Evolutionary conservation across 2,888 invertebrate genomes (phyloP).

Genomic region (Zhuqinia jingwanae): DNA sequence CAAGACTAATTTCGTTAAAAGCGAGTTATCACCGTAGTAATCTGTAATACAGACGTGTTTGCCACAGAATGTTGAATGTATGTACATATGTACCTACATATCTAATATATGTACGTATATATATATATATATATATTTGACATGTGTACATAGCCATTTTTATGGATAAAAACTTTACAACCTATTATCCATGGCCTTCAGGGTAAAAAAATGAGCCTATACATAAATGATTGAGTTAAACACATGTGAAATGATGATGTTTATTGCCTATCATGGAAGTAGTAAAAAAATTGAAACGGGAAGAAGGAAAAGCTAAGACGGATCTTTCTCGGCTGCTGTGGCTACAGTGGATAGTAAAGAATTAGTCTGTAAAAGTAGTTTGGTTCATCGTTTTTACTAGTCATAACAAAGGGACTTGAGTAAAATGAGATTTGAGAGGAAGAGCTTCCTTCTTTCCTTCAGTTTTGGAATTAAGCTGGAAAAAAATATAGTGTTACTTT

Average conservation of each 20-base stretch:
- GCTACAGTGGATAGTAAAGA: conserved; percentile 16
- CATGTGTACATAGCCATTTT: not conserved
- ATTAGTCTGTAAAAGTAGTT: not conserved
- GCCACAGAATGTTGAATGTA: not conserved
- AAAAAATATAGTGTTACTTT: too few species aligned
- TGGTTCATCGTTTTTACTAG: conserved; percentile 38
- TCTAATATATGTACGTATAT: too few species aligned
- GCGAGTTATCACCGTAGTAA: conserved; percentile 1
- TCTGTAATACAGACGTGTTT: not conserved
- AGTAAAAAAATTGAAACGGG: conserved; percentile 41
- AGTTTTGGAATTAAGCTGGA: too few species aligned
- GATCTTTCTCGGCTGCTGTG: conserved; percentile 22
- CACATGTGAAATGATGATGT: conserved; percentile 30
- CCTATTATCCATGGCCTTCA: not conserved
- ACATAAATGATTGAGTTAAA: conserved; percentile 9
- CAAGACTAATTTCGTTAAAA: conserved; percentile 54
- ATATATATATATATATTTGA: too few species aligned
- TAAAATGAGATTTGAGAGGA: not conserved
- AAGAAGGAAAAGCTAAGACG: not conserved
- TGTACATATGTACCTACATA: too few species aligned
- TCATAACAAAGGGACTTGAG: not conserved
- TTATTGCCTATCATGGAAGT: conserved; percentile 32
- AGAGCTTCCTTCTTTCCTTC: not conserved
- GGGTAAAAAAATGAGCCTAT: not conserved
- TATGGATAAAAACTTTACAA: not conserved